These are phyloP conservation scores for Caenorhabditis macrosperma DNA, from an alignment of 2,888 invertebrate genomes.

Conservation along the genomic window DNA sequence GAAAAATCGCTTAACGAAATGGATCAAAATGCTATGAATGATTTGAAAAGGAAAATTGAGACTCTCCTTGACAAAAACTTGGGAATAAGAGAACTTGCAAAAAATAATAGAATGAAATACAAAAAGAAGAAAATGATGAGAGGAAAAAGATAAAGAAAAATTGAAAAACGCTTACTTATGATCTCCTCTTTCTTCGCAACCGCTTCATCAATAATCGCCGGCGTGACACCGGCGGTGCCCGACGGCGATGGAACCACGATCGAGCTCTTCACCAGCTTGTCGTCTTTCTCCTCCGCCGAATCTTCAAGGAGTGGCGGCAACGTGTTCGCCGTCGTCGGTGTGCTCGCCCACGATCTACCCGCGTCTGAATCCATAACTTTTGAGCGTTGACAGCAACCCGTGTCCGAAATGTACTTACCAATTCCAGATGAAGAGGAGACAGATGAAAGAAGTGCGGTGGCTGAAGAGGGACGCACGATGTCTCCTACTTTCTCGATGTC, in stretches of 20 bases:
- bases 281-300: background rate
- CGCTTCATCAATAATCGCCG: constrained; percentile 14
- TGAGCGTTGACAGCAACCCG: background rate
- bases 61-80: too few species aligned
- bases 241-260: constrained; percentile 39
- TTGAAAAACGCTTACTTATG: background rate
- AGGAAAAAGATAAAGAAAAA: too few species aligned
- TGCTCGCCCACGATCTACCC: constrained; percentile 44
- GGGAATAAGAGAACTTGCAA: too few species aligned
- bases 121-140: too few species aligned
- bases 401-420: constrained; percentile 31
- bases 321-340: constrained; percentile 26
- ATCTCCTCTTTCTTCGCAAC: background rate
- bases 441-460: constrained; percentile 54
- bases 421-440: constrained; percentile 35
- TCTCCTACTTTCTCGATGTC: constrained; percentile 54
- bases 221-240: constrained; percentile 29
- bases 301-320: constrained; percentile 33
- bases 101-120: too few species aligned
- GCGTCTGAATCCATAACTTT: constrained; percentile 44
- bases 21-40: too few species aligned
- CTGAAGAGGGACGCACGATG: constrained; percentile 52
- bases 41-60: too few species aligned
- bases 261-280: constrained; percentile 30
- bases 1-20: too few species aligned